phyloP scores from a whole-genome alignment of 2,888 invertebrate species.

The Rhopalosiphum nymphaeae region DNA sequence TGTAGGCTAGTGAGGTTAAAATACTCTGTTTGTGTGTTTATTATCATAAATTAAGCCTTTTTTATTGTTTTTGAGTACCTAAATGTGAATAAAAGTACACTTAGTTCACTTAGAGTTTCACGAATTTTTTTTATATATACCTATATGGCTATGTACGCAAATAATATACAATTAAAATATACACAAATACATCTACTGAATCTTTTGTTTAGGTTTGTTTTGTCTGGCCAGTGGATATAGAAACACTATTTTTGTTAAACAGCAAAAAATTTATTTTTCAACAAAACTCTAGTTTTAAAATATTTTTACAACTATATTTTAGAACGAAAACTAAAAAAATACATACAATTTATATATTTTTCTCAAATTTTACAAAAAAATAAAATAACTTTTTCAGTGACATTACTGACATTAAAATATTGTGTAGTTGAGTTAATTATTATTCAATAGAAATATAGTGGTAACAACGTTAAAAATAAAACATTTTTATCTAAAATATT shows the following conservation, averaged over 20 bases:
- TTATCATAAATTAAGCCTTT: constrained; percentile 48
- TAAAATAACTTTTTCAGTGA: neutral
- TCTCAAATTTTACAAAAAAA: neutral
- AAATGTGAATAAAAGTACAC: constrained; percentile 34
- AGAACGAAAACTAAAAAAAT: neutral
- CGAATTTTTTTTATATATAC: neutral
- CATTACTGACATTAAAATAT: neutral
- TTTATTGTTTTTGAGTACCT: neutral
- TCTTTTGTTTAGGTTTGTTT: neutral
- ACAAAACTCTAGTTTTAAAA: neutral
- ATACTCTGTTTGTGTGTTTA: neutral
- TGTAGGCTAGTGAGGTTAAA: neutral
- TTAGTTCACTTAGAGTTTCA: constrained; percentile 4
- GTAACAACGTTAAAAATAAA: neutral
- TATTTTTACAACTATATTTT: neutral
- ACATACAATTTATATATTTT: neutral
- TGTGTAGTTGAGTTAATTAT: neutral
- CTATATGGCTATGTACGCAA: neutral
- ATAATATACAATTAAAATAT: neutral
- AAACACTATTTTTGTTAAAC: neutral
- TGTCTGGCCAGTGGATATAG: neutral
- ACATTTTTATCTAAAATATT: neutral
- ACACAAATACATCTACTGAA: neutral
- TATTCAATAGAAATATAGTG: neutral
- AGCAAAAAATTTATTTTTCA: neutral